Evolutionary conservation across 2,888 invertebrate species (phyloP), one percentile per base, ranked within the genome.

Genomic region (Camptogramma bilineatum): DNA sequence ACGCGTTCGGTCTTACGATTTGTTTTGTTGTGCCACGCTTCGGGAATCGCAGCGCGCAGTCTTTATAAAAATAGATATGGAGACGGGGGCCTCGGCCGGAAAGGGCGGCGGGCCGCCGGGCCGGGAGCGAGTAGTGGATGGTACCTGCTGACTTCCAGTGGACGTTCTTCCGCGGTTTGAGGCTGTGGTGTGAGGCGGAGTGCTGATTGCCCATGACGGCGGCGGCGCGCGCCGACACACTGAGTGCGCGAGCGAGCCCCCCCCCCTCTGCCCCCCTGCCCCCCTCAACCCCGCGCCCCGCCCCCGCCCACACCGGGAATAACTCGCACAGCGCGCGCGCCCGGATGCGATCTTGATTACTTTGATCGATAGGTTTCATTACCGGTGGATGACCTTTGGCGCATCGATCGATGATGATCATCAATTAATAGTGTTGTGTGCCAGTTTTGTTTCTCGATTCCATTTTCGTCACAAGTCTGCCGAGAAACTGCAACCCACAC

Each of bases 81-180:
- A 75, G 81, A 76, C 77, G 78, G 81, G 82, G 82, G 82, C 78
- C 78, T 82, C 72, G 74, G 55, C n/a, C 55, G 60, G 16, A 31
- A 48, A 5, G 53, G 52, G 19, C 21, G 34, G 16, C 18, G 13
- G 44, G 24, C 18, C 58, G 63, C 66, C 48, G 50, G 66, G 60
- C 52, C 16, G 31, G 52, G 48, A 52, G 58, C 60, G 65, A 56
- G 57, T 59, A 50, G 58, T 52, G 65, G 68, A 52, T 61, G 70
- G 64, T 95, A 97, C 97, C 97, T 96, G 97, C 96, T 78, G 96
- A 95, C 92, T 96, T 96, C 97, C 97, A 97, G 92, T 96, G 96
- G 79, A 96, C 96, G 94, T 95, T 96, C 92, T 96, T 96, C 83
- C 95, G 95, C 83, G 94, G 95, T 87, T 94, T 93, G 82, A 84